phyloP scores from a whole-genome alignment of 37 sponge, comb jelly and placozoan species.

The Aplysina aerophoba region DNA sequence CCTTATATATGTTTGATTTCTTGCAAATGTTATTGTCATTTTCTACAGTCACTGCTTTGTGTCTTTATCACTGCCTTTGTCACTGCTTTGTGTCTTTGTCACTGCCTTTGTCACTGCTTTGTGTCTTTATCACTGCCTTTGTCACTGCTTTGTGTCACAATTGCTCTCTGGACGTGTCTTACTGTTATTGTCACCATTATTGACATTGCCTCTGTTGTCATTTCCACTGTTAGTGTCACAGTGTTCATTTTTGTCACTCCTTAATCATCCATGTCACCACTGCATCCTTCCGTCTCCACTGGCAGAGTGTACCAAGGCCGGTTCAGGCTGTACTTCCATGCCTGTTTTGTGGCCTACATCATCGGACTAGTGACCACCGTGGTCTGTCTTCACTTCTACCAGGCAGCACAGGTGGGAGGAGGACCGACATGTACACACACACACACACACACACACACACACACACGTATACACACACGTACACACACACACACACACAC shows the following conservation, averaged over 20 bases:
- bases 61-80: too few species aligned
- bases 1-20: too few species aligned
- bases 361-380: slow-evolving; percentile 89
- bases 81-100: too few species aligned
- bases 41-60: too few species aligned
- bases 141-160: too few species aligned
- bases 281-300: neutral
- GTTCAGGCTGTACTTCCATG: slow-evolving; percentile 80
- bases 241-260: neutral
- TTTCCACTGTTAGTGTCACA: neutral
- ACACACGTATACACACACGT: too few species aligned
- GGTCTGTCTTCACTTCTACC: slow-evolving; percentile 83
- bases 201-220: neutral
- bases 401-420: slow-evolving; percentile 79
- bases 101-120: too few species aligned
- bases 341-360: slow-evolving; percentile 88
- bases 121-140: too few species aligned
- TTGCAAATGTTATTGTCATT: too few species aligned
- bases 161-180: neutral
- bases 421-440: too few species aligned
- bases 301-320: slow-evolving; percentile 46
- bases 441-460: too few species aligned
- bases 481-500: too few species aligned
- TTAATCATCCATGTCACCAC: neutral
- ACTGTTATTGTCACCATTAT: neutral